Base-by-base conservation (phyloP, 1,140 invertebrate species). In the Dolichoris vasculosae region DNA sequence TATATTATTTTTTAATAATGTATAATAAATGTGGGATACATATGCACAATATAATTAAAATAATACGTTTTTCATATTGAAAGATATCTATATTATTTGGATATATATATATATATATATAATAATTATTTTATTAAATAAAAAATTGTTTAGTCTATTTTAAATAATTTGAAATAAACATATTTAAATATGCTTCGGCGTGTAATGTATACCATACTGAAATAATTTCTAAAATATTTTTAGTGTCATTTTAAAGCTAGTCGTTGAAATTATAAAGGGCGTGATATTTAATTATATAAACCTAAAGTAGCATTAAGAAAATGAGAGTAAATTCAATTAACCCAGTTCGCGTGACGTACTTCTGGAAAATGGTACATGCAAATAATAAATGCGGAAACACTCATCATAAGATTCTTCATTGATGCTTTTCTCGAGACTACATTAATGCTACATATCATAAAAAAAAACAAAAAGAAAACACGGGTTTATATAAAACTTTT, bases 281-380 rank as follows among this genome's bases (percentile, higher is more conserved):
- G 15, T 2, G 4, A 26, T 59, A 4, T 67, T 67, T 67, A 35
- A 35, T 35, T 67, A 2, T 13, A 32, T 67, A 67, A 67, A 35
- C 7, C 64, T 67, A 13, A 43, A 17, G 7, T 23, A 40, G 30
- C 4, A 26, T 40, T 73, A 20, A 40, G 69, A 73, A 73, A 73
- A 38, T 73, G 32, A 73, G 35, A 73, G 38, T 73, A 73, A 73
- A 73, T 38, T 73, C 69, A 73, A 73, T 73, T 73, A 73, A 43
- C 67, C 69, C 38, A 43, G 69, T 40, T 73, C 38, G 20, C 69
- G 69, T 17, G 32, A 67, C 35, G 64, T 32, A 35, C 64, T 67
- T 38, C 6, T 73, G 35, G 15, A 40, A 73, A 73, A 73, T 40
- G 38, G 32, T 73, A 73, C 32, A 73, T 40, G 38, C 69, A 73